Conservation (phyloP, 2,113 vertebrate genomes). For the Microtus richardsoni region DNA sequence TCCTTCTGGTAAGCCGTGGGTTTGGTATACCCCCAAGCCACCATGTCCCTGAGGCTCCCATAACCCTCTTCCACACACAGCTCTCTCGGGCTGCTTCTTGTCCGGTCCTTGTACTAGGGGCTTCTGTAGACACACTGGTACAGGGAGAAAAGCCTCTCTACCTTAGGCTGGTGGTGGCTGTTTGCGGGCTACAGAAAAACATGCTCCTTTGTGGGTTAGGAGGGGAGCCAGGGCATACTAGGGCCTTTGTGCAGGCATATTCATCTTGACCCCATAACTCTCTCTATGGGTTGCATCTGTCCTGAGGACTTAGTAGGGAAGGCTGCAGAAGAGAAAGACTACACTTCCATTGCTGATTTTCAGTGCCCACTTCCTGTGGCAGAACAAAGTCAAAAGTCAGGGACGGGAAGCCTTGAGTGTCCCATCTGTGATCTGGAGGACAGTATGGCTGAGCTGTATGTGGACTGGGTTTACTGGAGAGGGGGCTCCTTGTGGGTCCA, state of each 20-base stretch:
- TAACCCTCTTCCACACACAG: background rate
- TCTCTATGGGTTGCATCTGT: background rate
- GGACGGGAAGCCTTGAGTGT: background rate
- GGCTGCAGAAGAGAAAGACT: accelerated
- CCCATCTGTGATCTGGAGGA: background rate
- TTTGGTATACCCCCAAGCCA: accelerated
- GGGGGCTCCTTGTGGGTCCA: background rate
- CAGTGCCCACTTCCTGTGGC: background rate
- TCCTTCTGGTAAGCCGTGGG: accelerated
- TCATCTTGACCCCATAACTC: background rate
- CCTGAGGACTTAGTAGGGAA: background rate
- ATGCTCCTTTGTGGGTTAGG: accelerated
- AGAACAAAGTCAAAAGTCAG: background rate
- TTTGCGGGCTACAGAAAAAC: background rate
- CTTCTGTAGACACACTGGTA: background rate
- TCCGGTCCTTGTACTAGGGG: background rate
- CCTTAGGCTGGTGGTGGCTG: background rate
- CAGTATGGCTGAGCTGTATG: accelerated
- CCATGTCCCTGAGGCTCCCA: background rate
- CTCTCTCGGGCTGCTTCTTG: background rate
- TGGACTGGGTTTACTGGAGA: accelerated
- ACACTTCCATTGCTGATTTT: accelerated
- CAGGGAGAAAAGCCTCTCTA: background rate
- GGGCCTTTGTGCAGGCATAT: background rate
- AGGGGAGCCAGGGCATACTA: too few relatives aligned